Conservation (phyloP, 1,140 invertebrate genomes). For the Zophobas atratus region DNA sequence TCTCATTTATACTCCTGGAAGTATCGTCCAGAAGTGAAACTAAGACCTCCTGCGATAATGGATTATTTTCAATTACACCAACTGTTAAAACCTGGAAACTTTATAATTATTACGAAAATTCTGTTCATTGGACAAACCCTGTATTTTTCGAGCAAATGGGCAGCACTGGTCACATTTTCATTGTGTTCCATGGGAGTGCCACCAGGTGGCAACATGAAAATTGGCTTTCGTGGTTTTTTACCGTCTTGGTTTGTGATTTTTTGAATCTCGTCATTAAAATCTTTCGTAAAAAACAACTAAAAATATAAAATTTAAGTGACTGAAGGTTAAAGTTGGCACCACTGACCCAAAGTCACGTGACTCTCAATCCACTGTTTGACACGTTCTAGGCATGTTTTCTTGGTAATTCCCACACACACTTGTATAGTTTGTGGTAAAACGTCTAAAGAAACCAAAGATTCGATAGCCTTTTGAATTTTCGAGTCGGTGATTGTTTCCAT, state of each 20-base stretch:
- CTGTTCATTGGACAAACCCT: slow-evolving; percentile 47
- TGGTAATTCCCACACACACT: slow-evolving; percentile 56
- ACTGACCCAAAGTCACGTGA: slow-evolving; percentile 57
- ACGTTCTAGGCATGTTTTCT: slow-evolving; percentile 59
- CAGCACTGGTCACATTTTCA: slow-evolving; percentile 53
- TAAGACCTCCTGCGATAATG: slow-evolving; percentile 45
- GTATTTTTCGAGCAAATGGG: slow-evolving; percentile 56
- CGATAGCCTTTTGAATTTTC: slow-evolving; percentile 50
- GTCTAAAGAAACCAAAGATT: slow-evolving; percentile 58
- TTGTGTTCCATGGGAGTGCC: slow-evolving; percentile 56
- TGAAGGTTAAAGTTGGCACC: background rate
- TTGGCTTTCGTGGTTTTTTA: slow-evolving; percentile 47
- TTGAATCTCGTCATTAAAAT: slow-evolving; percentile 47
- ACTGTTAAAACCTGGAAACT: slow-evolving; percentile 54
- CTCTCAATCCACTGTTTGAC: slow-evolving; percentile 62
- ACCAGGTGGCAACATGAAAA: slow-evolving; percentile 55
- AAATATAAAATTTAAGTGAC: background rate
- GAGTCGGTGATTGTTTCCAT: slow-evolving; percentile 45
- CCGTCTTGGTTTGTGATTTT: slow-evolving; percentile 24
- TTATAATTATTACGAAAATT: background rate
- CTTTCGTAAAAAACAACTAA: slow-evolving; percentile 56
- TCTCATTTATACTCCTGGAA: slow-evolving; percentile 47
- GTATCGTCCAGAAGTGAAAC: slow-evolving; percentile 50
- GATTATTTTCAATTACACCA: slow-evolving; percentile 41
- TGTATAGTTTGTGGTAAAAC: slow-evolving; percentile 56